Evolutionary conservation across 2,113 vertebrate species (phyloP), one percentile per base, ranked within the genome.

Genomic region (Mystacornis crossleyi): DNA sequence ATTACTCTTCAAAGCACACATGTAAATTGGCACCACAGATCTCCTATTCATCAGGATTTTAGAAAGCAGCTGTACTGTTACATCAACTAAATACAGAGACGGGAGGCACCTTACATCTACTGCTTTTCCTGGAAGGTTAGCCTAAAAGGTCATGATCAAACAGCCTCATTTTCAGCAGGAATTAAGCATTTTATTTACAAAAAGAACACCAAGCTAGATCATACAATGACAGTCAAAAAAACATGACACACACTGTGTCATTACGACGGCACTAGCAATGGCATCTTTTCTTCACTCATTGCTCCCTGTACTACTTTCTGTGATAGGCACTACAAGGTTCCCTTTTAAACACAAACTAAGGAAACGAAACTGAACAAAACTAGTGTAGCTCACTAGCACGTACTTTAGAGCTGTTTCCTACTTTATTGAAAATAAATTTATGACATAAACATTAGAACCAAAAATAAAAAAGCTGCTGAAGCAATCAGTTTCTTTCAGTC

Each of bases 341-440:
- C 23, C 50, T 57, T 38, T 4, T 29, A 60, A 80, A 75, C 20
- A 8, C 34, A 87, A 95, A 73, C 36, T 47, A 20, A 9, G 18
- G 70, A 87, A 91, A 85, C 1, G 2, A 81, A 95, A 74, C 53
- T 8, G 12, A 83, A 25, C 12, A 43, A 33, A 77, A 86, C 12
- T 29, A 33, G 20, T 5, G 11, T 6, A n/a, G 28, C 8, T 28
- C 33, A 33, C 60, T 11, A 66, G 19, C 23, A 14, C 0, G 0
- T n/a, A 62, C 67, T 93, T 85, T 26, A 51, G 45, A 80, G 31
- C 40, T 36, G 45, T n/a, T n/a, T 62, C 55, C 33, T 60, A 36
- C 31, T 60, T 64, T 8, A 18, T 3, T 51, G 69, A 62, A 86
- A 75, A 79, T 20, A 19, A 79, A 69, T 55, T 78, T 72, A 64